These are phyloP conservation scores for Tipula unca DNA, from an alignment of 2,888 invertebrate species.

Conservation along the genomic window DNA sequence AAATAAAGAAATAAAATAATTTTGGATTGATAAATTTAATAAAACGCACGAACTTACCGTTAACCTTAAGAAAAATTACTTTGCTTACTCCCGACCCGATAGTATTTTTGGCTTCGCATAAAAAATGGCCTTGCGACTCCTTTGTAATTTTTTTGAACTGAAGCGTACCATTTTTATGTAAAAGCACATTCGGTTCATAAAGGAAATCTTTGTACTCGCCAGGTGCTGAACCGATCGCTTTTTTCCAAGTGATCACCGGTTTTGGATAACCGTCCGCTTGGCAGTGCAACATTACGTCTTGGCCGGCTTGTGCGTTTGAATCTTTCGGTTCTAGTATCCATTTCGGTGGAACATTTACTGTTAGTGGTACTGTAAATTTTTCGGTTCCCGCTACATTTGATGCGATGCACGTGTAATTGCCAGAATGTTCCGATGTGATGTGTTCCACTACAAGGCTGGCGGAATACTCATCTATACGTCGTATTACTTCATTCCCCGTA, in stretches of 20 bases:
- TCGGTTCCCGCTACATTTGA: conserved; percentile 73
- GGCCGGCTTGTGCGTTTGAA: conserved; percentile 71
- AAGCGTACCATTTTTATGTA: conserved; percentile 74
- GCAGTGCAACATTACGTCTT: conserved; percentile 77
- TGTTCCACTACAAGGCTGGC: conserved; percentile 78
- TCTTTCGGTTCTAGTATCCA: conserved; percentile 81
- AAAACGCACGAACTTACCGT: conserved; percentile 50
- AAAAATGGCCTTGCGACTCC: conserved; percentile 81
- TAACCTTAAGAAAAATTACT: conserved; percentile 81
- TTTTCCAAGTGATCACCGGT: conserved; percentile 81
- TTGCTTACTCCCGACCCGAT: conserved; percentile 88
- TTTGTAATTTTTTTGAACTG: conserved; percentile 75
- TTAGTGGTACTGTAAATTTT: conserved; percentile 66
- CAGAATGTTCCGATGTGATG: conserved; percentile 75
- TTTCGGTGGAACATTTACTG: conserved; percentile 82
- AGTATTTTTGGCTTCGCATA: conserved; percentile 89
- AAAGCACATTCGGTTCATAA: conserved; percentile 67
- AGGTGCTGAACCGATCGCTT: conserved; percentile 69
- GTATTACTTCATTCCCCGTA: conserved; percentile 50
- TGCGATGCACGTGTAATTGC: conserved; percentile 89
- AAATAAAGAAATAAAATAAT: not conserved
- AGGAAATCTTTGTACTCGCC: conserved; percentile 78
- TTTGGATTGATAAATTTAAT: conserved; percentile 22
- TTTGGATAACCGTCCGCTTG: conserved; percentile 88
- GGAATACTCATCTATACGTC: conserved; percentile 74